Conservation (phyloP, 2,888 invertebrate genomes). For the Thera britannica region DNA sequence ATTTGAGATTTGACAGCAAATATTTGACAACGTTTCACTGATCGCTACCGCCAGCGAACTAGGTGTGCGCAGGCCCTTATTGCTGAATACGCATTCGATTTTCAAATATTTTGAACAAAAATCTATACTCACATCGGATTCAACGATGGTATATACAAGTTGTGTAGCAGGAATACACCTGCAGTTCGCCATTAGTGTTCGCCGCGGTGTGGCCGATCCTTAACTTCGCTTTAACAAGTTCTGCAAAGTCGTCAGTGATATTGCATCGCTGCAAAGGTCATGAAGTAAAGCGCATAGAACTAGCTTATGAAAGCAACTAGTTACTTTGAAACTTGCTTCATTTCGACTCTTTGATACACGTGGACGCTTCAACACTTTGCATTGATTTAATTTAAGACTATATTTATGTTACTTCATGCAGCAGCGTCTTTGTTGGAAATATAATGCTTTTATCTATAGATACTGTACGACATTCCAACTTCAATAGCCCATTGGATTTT, state of each 20-base stretch:
- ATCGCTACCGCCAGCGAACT: too few species aligned
- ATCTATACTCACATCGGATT: too few species aligned
- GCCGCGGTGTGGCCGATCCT: too few species aligned
- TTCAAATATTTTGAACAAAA: too few species aligned
- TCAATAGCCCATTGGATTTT: constrained; percentile 18
- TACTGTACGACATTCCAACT: constrained; percentile 9
- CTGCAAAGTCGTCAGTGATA: constrained; percentile 18
- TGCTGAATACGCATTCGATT: too few species aligned
- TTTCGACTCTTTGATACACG: constrained; percentile 18
- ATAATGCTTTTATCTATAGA: constrained; percentile 14
- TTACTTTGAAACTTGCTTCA: constrained; percentile 35
- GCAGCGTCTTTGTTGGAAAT: constrained; percentile 14
- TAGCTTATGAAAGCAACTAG: neutral
- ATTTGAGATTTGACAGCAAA: too few species aligned
- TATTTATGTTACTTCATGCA: neutral
- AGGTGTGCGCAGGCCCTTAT: too few species aligned
- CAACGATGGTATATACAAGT: too few species aligned
- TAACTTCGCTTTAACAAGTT: constrained; percentile 14
- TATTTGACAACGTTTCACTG: too few species aligned
- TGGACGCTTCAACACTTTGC: constrained; percentile 22
- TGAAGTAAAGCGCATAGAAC: constrained; percentile 6
- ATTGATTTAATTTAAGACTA: constrained; percentile 1
- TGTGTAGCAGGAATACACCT: too few species aligned
- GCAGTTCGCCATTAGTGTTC: too few species aligned
- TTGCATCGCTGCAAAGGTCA: constrained; percentile 15